Evolutionary conservation across 2,888 invertebrate genomes (phyloP).

Genomic region (Tipula unca): DNA sequence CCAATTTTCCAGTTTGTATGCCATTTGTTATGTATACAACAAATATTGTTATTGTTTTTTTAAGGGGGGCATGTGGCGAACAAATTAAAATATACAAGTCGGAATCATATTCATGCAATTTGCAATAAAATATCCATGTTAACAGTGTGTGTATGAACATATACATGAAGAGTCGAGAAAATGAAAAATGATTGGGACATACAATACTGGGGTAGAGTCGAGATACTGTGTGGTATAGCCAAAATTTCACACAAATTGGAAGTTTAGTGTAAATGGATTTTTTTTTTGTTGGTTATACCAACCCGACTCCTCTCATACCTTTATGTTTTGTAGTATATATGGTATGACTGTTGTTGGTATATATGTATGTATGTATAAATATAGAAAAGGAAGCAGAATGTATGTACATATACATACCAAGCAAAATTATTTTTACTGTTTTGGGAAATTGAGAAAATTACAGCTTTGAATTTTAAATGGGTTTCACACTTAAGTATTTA

Average conservation of each 20-base stretch:
- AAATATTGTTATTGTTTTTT: not conserved
- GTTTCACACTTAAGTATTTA: not conserved
- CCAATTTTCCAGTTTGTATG: slow-evolving; percentile 1
- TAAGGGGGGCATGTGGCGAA: not conserved
- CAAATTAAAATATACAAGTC: not conserved
- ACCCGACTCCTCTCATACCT: not conserved
- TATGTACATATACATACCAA: not conserved
- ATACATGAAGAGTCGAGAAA: not conserved
- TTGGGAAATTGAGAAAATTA: not conserved
- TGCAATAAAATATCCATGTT: not conserved
- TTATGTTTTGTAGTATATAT: not conserved
- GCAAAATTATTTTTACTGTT: not conserved
- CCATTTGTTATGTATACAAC: not conserved
- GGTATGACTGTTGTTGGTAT: not conserved
- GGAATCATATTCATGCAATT: not conserved
- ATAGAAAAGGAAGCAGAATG: not conserved
- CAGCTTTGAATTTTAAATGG: not conserved
- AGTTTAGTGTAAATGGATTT: not conserved
- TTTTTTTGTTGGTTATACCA: not conserved
- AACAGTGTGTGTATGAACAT: not conserved
- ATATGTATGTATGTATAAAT: too few relatives aligned
- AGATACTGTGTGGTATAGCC: not conserved
- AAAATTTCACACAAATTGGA: not conserved
- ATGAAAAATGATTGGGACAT: not conserved
- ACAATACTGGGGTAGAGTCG: not conserved